A percentile compares a stretch with the other conserved stretches of the same genome.
Conservation (phyloP, 2,888 invertebrate genomes). For the Nemurella pictetii region DNA sequence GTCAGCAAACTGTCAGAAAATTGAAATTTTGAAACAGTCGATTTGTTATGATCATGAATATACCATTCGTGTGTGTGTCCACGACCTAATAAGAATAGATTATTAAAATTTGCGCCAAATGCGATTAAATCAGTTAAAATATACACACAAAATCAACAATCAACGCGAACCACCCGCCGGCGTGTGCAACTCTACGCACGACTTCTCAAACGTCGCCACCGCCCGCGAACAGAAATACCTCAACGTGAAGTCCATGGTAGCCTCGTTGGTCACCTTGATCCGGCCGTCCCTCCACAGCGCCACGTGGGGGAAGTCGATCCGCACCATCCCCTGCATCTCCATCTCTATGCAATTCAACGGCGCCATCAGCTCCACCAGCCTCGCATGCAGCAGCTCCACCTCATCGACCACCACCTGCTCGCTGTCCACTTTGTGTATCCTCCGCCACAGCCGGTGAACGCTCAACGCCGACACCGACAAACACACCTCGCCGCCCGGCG, state of each 20-base stretch:
- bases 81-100: too few species aligned
- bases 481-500: slow-evolving; percentile 33
- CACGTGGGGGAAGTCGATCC: slow-evolving; percentile 47
- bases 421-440: slow-evolving; percentile 34
- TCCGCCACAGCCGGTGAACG: slow-evolving; percentile 31
- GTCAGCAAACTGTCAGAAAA: too few species aligned
- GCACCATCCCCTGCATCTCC: slow-evolving; percentile 47
- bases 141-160: too few species aligned
- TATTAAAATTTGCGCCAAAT: too few species aligned
- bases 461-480: not conserved
- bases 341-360: slow-evolving; percentile 45
- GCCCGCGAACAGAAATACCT: slow-evolving; percentile 42
- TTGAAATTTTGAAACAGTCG: too few species aligned
- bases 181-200: too few species aligned
- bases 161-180: too few species aligned
- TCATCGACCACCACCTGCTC: slow-evolving; percentile 42
- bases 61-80: too few species aligned
- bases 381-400: slow-evolving; percentile 47
- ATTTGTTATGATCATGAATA: too few species aligned
- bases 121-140: too few species aligned
- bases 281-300: slow-evolving; percentile 48
- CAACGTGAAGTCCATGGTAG: slow-evolving; percentile 47
- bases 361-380: slow-evolving; percentile 46
- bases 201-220: too few species aligned
- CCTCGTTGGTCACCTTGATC: slow-evolving; percentile 47